These are phyloP conservation scores for Phocides pigmalion DNA, from an alignment of 1,140 invertebrate species.

Conservation along the genomic window DNA sequence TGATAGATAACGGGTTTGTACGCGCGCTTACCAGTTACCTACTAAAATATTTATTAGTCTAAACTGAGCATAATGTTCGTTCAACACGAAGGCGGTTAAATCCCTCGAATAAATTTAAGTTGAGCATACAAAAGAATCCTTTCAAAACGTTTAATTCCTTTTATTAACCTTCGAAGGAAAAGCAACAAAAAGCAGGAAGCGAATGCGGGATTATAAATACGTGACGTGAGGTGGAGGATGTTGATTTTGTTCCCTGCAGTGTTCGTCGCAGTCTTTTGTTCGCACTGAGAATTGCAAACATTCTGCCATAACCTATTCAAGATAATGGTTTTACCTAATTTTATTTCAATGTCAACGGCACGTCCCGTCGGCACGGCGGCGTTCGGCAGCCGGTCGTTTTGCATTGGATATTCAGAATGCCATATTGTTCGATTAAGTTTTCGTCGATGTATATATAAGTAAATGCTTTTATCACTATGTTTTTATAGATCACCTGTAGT, in stretches of 20 bases:
- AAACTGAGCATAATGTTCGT: conserved; percentile 16
- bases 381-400: not conserved
- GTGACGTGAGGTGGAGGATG: conserved; percentile 67
- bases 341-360: conserved; percentile 42
- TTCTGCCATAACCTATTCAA: conserved; percentile 43
- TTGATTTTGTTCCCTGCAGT: conserved; percentile 69
- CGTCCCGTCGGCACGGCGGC: not conserved
- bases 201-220: conserved; percentile 74
- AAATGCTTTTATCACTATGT: too few species aligned
- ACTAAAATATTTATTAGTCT: conserved; percentile 13
- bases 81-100: conserved; percentile 23
- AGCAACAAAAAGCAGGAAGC: conserved; percentile 74
- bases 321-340: conserved; percentile 47
- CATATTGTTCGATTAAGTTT: not conserved
- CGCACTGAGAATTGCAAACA: conserved; percentile 61
- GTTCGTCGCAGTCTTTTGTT: conserved; percentile 59
- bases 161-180: conserved; percentile 57
- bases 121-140: conserved; percentile 35
- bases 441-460: too few species aligned
- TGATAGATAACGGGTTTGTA: not conserved
- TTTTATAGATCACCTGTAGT: too few species aligned
- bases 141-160: conserved; percentile 62
- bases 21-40: not conserved
- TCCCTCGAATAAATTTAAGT: conserved; percentile 21
- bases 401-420: not conserved